Evolutionary conservation across 2,113 vertebrate genomes (phyloP).

Genomic region (Synchiropus splendidus): DNA sequence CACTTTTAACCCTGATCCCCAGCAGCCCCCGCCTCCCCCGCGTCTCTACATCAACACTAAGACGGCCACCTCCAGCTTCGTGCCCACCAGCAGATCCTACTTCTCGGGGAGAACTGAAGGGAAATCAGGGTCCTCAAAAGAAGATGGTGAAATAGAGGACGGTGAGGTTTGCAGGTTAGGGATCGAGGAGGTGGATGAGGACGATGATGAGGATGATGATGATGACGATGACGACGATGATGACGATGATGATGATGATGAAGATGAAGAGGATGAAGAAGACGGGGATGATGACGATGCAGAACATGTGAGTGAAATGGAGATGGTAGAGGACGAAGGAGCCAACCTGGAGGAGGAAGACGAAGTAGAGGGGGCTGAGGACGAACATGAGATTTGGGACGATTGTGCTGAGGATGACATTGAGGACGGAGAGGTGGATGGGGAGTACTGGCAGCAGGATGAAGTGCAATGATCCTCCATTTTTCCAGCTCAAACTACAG

Average conservation of each 20-base stretch:
- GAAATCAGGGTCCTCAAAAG: conserved; percentile 27
- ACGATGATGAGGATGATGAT: conserved; percentile 6
- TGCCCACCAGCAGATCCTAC: conserved; percentile 41
- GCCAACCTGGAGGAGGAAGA: conserved; percentile 18
- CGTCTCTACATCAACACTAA: conserved; percentile 61
- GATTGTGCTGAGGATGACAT: conserved; percentile 43
- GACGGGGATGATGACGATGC: conserved; percentile 15
- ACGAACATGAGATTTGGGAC: conserved; percentile 37
- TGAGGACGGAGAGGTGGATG: conserved; percentile 48
- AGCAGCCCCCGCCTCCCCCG: conserved; percentile 24
- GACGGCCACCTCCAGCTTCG: conserved; percentile 53
- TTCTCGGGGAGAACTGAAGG: conserved; percentile 22
- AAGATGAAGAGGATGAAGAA: conserved; percentile 17
- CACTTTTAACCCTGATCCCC: too few relatives aligned
- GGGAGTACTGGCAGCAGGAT: conserved; percentile 42
- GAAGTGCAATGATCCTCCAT: conserved; percentile 41
- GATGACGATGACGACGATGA: conserved; percentile 23
- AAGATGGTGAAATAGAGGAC: conserved; percentile 45
- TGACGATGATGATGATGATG: conserved; percentile 29
- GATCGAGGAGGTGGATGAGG: conserved; percentile 33
- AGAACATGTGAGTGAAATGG: conserved; percentile 30
- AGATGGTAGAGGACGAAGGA: conserved; percentile 39
- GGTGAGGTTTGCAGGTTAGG: conserved; percentile 45
- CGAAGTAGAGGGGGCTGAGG: conserved; percentile 10
- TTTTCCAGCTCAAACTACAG: conserved; percentile 7